These are phyloP conservation scores for Drosophila pachea DNA, from an alignment of 1,140 invertebrate genomes.

Conservation along the genomic window DNA sequence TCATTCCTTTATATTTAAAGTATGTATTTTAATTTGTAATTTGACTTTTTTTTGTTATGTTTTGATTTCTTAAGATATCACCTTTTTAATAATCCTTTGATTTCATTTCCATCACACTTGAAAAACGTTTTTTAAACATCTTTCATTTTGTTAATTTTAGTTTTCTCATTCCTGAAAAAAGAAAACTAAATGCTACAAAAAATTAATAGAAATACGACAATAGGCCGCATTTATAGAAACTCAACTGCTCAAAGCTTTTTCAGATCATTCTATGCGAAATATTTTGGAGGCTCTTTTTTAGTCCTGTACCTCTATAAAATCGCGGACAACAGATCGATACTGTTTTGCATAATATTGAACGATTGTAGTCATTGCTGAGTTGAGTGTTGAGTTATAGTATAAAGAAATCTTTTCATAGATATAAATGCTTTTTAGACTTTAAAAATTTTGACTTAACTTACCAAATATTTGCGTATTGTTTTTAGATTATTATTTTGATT, in stretches of 20 bases:
- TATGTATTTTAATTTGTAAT: no score
- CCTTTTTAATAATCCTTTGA: conserved; percentile 59
- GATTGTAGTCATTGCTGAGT: not conserved
- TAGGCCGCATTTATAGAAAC: conserved; percentile 47
- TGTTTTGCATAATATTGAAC: not conserved
- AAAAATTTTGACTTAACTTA: conserved; percentile 60
- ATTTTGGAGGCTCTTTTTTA: no score
- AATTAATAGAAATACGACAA: conserved; percentile 59
- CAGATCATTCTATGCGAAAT: no score
- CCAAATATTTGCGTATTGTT: conserved; percentile 51
- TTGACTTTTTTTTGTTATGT: conserved; percentile 38
- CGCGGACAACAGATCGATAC: not conserved
- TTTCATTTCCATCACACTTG: conserved; percentile 60
- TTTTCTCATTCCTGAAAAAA: conserved; percentile 68
- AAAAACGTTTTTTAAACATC: conserved; percentile 50
- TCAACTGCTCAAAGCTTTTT: conserved; percentile 33
- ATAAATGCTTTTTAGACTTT: conserved; percentile 10
- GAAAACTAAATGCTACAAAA: conserved; percentile 69
- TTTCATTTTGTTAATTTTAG: conserved; percentile 49
- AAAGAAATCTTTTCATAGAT: conserved; percentile 19
- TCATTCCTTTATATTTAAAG: conserved; percentile 11
- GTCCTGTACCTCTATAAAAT: no score
- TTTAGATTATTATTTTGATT: conserved; percentile 18
- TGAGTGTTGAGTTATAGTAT: conserved; percentile 35
- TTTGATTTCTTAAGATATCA: conserved; percentile 47